Base-by-base conservation (phyloP, 2,113 vertebrate genomes). In the Hemiprocne comata region DNA sequence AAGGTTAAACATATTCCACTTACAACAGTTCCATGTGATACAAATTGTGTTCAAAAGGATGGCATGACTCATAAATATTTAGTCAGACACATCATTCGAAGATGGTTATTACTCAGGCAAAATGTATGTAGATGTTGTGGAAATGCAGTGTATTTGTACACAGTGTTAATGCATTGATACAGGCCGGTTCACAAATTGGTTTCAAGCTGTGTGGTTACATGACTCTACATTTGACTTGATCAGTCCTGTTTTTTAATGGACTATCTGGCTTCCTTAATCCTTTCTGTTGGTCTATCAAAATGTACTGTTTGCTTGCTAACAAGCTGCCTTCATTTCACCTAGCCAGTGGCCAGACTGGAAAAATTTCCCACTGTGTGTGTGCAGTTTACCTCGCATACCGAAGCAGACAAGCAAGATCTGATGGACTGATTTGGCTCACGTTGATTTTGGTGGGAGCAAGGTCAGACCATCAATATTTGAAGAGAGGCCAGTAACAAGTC, bases 41-140 rank as follows among this genome's bases (percentile, higher is more conserved):
- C 40, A 96, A 97, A 96, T 90, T 96, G 88, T 94, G 87, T 96
- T 98, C 85, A 86, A 46, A 96, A 80, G 86, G 90, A 90, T 85
- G 77, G 70, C 78, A 42, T 81, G 46, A 85, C 81, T 97, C 83
- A 93, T 91, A 94, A 97, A 97, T 98, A 97, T 97, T 93, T 97
- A 95, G 83, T 90, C 81, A 93, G 94, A 82, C 93, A 94, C 64
- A 94, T 90, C 90, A 88, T 94, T 92, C 93, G 79, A 87, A 97
- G 77, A n/a, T 17, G 2, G 95, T 95, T 94, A 85, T 95, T 95
- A 80, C 77, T 92, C 17, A 5, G 54, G 88, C 86, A 96, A 93
- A 95, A 89, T 81, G 75, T 31, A 55, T 61, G 66, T 55, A 94
- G 92, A 80, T 73, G 85, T 53, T 24, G 33, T 71, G 61, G 87